Evolutionary conservation across 2,888 invertebrate genomes (phyloP).

Genomic region (Mylabris sibirica): DNA sequence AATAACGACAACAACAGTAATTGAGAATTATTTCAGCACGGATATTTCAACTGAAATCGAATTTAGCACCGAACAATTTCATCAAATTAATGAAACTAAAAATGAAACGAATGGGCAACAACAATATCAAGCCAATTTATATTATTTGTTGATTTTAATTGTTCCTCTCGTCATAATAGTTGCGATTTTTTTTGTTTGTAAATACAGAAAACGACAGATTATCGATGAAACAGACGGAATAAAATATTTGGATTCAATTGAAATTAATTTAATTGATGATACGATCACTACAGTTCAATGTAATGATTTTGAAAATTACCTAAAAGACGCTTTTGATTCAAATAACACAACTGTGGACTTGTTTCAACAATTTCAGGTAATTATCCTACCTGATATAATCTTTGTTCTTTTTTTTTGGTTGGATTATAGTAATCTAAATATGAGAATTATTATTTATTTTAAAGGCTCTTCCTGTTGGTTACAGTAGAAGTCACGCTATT

Average conservation of each 20-base stretch:
- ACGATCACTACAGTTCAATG: background rate
- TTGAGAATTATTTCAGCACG: background rate
- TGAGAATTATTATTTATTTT: background rate
- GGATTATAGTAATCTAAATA: no score
- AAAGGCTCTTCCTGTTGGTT: slow-evolving; percentile 3
- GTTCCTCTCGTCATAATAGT: background rate
- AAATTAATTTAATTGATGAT: background rate
- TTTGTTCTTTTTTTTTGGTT: no score
- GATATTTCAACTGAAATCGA: background rate
- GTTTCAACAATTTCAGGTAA: slow-evolving; percentile 8
- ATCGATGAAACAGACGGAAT: background rate
- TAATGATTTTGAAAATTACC: slow-evolving; percentile 10
- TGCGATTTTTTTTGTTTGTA: background rate
- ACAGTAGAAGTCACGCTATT: slow-evolving; percentile 5
- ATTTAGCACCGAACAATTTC: background rate
- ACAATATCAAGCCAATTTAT: slow-evolving; percentile 2
- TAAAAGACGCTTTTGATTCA: slow-evolving; percentile 7
- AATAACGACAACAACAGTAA: background rate
- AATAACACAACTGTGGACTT: slow-evolving; percentile 1
- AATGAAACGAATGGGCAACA: background rate
- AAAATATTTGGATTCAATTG: background rate
- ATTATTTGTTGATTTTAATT: background rate
- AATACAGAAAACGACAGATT: background rate
- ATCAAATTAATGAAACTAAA: background rate
- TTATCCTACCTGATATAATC: no score